These are phyloP conservation scores for Macrotus californicus DNA, from an alignment of 2,113 vertebrate species.

Conservation along the genomic window DNA sequence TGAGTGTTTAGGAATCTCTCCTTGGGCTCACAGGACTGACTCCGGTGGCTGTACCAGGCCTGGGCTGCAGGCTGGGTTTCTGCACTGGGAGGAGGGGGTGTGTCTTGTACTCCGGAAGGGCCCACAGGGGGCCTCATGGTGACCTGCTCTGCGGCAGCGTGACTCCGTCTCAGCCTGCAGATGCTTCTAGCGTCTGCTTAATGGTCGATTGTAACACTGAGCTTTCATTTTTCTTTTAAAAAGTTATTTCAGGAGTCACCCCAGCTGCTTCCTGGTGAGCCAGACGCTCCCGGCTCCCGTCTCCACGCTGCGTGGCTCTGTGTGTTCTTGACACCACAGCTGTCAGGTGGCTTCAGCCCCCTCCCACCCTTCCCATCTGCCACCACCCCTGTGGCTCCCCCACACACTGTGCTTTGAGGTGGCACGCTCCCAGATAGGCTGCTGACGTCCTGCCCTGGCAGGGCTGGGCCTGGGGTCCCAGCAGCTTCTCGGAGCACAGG, in stretches of 20 bases:
- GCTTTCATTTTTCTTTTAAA: neutral
- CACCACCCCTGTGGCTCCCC: neutral
- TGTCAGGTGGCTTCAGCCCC: neutral
- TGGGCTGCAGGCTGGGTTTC: neutral
- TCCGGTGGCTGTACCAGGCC: neutral
- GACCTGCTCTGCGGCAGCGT: too few relatives aligned
- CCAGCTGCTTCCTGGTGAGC: neutral
- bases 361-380: neutral
- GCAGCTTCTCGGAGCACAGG: neutral
- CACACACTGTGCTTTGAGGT: neutral
- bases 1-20: neutral
- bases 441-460: neutral
- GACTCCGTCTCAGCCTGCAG: too few relatives aligned
- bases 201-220: neutral
- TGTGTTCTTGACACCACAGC: neutral
- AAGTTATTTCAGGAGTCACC: neutral
- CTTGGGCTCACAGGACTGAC: neutral
- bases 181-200: neutral
- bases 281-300: neutral
- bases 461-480: neutral
- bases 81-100: neutral
- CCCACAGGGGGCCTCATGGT: neutral
- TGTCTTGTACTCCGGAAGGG: neutral
- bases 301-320: neutral
- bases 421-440: neutral